Percentiles rank a stretch among this genome's conserved stretches.
These are phyloP conservation scores for Oncopeltus fasciatus DNA, from an alignment of 1,140 invertebrate species.

Conservation along the genomic window DNA sequence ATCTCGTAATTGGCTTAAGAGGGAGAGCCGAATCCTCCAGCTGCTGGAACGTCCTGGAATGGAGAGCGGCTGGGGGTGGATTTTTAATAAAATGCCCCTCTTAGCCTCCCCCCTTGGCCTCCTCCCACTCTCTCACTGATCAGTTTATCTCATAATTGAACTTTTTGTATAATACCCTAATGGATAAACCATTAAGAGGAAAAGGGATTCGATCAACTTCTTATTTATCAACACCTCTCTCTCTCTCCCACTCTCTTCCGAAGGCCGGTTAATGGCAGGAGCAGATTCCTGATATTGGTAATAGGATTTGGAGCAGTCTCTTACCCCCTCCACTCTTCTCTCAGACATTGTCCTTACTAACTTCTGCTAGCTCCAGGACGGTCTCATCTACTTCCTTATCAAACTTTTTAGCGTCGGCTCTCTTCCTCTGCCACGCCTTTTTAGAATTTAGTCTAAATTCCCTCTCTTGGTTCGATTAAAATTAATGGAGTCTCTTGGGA, in stretches of 20 bases:
- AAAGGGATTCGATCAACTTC: slow-evolving; percentile 9
- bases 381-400: not conserved
- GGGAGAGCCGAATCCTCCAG: not conserved
- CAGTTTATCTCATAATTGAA: slow-evolving; percentile 11
- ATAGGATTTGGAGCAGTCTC: slow-evolving; percentile 5
- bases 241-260: not conserved
- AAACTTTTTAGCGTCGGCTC: not conserved
- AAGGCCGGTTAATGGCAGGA: slow-evolving; percentile 4
- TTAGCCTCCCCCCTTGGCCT: too few relatives aligned
- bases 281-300: slow-evolving; percentile 12
- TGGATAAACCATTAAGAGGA: slow-evolving; percentile 13
- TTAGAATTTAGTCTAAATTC: not conserved
- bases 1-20: slow-evolving; percentile 2
- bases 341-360: slow-evolving; percentile 1
- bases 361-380: not conserved
- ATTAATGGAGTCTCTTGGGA: not conserved
- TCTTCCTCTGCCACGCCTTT: too few relatives aligned
- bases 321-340: not conserved
- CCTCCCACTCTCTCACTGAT: not conserved
- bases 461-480: not conserved
- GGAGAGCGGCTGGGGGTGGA: not conserved
- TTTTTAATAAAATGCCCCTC: not conserved
- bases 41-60: too few relatives aligned
- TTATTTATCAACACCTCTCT: slow-evolving; percentile 12
- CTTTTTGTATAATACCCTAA: slow-evolving; percentile 12